Evolutionary conservation across 2,888 invertebrate genomes (phyloP), one percentile per base, ranked within the genome.

Genomic region (Xanthorhoe spadicearia): DNA sequence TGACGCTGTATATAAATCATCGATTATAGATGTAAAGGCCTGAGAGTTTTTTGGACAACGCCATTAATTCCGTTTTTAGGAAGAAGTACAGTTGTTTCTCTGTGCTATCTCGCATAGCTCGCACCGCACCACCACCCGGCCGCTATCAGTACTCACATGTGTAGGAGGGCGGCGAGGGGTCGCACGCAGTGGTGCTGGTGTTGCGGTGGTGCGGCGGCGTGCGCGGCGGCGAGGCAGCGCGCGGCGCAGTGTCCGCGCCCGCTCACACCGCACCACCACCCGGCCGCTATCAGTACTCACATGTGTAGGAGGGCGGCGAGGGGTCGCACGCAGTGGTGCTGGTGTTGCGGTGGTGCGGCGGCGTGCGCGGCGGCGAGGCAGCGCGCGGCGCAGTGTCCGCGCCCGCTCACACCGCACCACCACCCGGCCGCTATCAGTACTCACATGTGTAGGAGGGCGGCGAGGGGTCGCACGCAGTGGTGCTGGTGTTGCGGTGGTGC

Each of bases 241-340:
- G 68, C 74, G 2, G 89, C 86, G 80, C 91, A 90, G 1, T 76
- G 77, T 64, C 88, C 89, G 75, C 83, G 85, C 52, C 90, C 92
- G n/a, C n/a, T n/a, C n/a, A n/a, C n/a, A n/a, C n/a, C n/a, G n/a
- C n/a, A n/a, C n/a, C n/a, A n/a, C n/a, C n/a, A n/a, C n/a, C n/a
- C n/a, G n/a, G n/a, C n/a, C n/a, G n/a, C n/a, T n/a, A n/a, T n/a
- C n/a, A n/a, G n/a, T n/a, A n/a, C 86, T 73, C 58, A 91, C 91
- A 87, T 77, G 74, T 87, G 85, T 76, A 91, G 79, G 9, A 91
- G 64, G 0, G 84, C 84, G 23, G 81, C 75, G 53, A 89, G 83
- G 9, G 86, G 78, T 2, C 88, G 75, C 69, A 85, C 73, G 32
- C 86, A 76, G 69, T 81, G 75, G 83, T 72, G 74, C 72, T 72